Percentiles rank a stretch among this genome's conserved stretches.
Evolutionary conservation across 2,113 vertebrate species (phyloP).

Genomic region (Callocephalon fimbriatum): DNA sequence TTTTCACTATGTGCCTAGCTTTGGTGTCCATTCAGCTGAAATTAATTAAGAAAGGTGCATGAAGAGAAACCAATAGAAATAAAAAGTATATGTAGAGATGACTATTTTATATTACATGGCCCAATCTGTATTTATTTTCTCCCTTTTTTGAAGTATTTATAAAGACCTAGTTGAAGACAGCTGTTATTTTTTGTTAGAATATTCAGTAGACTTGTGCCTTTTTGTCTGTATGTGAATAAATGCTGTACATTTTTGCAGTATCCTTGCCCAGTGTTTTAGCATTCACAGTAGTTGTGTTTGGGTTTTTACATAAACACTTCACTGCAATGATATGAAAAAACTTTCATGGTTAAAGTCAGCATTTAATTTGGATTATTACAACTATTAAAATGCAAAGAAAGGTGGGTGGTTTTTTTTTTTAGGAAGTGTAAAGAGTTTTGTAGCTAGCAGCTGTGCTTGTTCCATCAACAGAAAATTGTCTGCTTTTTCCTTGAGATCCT

Average conservation of each 20-base stretch:
- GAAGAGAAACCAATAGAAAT: constrained; percentile 76
- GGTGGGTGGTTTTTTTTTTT: not conserved
- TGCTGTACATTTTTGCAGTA: constrained; percentile 88
- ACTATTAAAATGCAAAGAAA: not conserved
- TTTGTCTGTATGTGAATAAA: constrained; percentile 89
- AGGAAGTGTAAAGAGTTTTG: not conserved
- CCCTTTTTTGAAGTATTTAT: constrained; percentile 87
- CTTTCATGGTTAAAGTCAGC: not conserved
- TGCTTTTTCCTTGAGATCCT: not conserved
- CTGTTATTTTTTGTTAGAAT: constrained; percentile 88
- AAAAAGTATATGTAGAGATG: constrained; percentile 85
- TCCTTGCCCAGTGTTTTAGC: constrained; percentile 20
- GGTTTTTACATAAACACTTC: not conserved
- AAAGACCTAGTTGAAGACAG: constrained; percentile 85
- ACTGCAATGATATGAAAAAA: not conserved
- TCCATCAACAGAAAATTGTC: not conserved
- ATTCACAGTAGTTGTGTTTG: not conserved
- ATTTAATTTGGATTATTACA: not conserved
- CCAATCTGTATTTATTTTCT: constrained; percentile 87
- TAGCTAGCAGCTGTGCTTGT: not conserved
- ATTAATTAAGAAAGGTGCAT: constrained; percentile 81
- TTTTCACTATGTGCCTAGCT: constrained; percentile 88
- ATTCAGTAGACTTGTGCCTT: constrained; percentile 89
- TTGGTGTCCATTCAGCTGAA: constrained; percentile 84
- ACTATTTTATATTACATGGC: constrained; percentile 88